These are phyloP conservation scores for Psittacus erithacus DNA, from an alignment of 2,113 vertebrate genomes.

Conservation along the genomic window DNA sequence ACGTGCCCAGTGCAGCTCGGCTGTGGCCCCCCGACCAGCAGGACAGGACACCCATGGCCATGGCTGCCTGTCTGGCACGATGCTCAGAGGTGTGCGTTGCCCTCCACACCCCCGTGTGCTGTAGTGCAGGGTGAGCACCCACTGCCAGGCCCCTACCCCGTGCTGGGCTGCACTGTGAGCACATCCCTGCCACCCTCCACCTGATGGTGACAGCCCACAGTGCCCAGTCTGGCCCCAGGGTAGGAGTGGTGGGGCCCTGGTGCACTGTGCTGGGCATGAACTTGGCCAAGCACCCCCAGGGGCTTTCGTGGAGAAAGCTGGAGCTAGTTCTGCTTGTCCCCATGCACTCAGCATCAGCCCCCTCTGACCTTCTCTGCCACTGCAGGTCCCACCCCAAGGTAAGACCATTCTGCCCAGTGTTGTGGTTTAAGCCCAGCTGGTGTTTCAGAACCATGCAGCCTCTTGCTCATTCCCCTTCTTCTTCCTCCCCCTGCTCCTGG, in stretches of 20 bases:
- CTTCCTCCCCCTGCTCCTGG: too few relatives aligned
- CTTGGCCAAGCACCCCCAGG: neutral
- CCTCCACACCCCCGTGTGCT: neutral
- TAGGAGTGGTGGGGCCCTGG: neutral
- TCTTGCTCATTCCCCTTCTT: neutral
- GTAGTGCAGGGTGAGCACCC: neutral
- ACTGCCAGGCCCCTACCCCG: rapidly evolving
- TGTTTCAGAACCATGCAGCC: neutral
- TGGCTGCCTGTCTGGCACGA: rapidly evolving
- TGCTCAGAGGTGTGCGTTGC: neutral
- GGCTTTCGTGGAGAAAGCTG: neutral
- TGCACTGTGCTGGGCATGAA: neutral
- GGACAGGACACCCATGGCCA: neutral
- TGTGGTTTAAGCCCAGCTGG: neutral
- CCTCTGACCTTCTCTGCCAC: neutral
- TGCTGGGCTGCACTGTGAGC: neutral
- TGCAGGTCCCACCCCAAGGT: neutral
- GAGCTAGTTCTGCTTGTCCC: neutral
- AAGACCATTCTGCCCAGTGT: neutral
- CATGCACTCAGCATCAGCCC: neutral
- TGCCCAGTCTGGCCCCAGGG: rapidly evolving
- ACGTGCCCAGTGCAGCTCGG: rapidly evolving
- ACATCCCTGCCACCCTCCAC: neutral
- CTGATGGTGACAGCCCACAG: rapidly evolving
- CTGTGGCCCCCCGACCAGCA: rapidly evolving